Base-by-base conservation (phyloP, 2,797 vertebrate genomes). In the Betta splendens region DNA sequence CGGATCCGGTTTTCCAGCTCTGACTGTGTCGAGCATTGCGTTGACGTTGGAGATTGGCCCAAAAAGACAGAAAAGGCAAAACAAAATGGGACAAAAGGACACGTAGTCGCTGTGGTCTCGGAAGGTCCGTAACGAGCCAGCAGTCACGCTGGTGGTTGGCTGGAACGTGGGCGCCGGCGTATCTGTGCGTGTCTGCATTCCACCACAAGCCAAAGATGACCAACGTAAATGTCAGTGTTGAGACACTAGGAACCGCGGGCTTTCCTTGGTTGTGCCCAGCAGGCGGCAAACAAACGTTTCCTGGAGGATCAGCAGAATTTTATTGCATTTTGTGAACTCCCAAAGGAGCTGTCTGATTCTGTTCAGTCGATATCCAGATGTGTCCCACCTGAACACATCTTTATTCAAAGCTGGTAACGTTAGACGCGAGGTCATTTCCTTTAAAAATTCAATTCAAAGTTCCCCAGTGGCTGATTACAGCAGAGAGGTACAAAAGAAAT, bases 191-290 rank as follows among this genome's bases (percentile, higher is more conserved):
- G 62, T 50, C 38, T 45, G 31, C 5, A 16, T 28, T 22, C 20
- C 26, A 59, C 84, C 83, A 78, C 83, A 70, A 33, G 28, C 70
- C 72, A 53, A 55, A 3, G 35, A 56, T 50, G 47, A 73, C 63
- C 32, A 52, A 59, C 1, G 20, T 59, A 69, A 56, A 74, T 58
- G 68, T 69, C 62, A 74, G 56, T 38, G 35, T 25, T 66, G 66
- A 75, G 69, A 65, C 59, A 12, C 46, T 39, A 38, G 7, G 47
- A 69, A 87, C 87, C 84, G 37, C 69, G 72, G 89, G 82, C 42
- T 89, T 90, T 89, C 84, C 88, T 83, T 2, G 80, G 81, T 80
- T 55, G n/a, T 60, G 72, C 71, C 58, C 35, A 33, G 29, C 9
- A 49, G 32, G 48, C 9, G 64, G 55, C 18, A 46, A 57, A 53